A percentile compares a stretch with the other conserved stretches of the same genome.
Evolutionary conservation across 2,888 invertebrate genomes (phyloP).

Genomic region (Antheraea yamamai): DNA sequence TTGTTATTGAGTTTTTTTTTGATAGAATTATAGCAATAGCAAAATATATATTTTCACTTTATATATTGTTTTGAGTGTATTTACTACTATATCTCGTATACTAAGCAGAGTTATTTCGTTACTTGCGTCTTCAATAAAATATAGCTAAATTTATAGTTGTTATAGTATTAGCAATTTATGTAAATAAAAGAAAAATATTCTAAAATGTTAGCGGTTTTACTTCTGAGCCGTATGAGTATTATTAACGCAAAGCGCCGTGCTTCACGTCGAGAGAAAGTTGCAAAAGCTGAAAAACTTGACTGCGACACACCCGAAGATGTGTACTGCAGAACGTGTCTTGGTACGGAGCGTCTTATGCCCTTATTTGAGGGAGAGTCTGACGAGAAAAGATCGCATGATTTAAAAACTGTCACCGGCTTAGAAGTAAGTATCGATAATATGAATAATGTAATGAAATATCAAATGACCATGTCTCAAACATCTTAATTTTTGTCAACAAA

Average conservation of each 20-base stretch:
- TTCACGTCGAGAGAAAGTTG: conserved; percentile 25
- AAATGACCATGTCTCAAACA: not conserved
- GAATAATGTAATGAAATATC: not conserved
- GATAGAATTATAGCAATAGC: too few relatives aligned
- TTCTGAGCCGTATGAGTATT: conserved; percentile 44
- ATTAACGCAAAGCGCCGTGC: conserved; percentile 35
- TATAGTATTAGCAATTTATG: not conserved
- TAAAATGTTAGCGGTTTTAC: conserved; percentile 50
- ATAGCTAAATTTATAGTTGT: not conserved
- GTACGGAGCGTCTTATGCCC: conserved; percentile 41
- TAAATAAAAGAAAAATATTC: not conserved
- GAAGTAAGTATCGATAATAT: conserved; percentile 35
- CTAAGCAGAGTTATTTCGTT: not conserved
- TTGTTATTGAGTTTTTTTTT: too few relatives aligned
- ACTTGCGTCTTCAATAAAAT: not conserved
- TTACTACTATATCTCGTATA: not conserved
- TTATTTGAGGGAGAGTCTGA: conserved; percentile 45
- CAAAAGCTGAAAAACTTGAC: conserved; percentile 25
- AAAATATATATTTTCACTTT: too few relatives aligned
- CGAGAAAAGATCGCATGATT: conserved; percentile 45
- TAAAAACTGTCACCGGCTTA: conserved; percentile 47
- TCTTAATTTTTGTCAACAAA: not conserved
- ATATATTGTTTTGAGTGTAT: not conserved
- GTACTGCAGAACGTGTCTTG: conserved; percentile 54
- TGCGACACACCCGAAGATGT: conserved; percentile 25